Base-by-base conservation (phyloP, 2,888 invertebrate genomes). In the Apeira syringaria region DNA sequence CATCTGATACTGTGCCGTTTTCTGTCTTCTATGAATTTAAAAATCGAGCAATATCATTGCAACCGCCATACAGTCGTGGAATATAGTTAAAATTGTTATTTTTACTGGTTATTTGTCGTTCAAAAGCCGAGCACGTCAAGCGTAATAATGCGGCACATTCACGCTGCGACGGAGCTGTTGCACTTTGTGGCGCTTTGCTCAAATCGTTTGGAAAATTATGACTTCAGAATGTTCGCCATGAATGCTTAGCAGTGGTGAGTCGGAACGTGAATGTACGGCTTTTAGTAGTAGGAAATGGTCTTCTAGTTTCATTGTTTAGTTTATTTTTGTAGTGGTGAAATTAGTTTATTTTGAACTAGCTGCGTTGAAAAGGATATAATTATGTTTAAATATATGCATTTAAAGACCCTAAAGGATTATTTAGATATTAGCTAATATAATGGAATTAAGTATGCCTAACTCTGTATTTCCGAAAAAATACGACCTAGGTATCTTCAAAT, bases 101-200 rank as follows among this genome's bases (percentile, higher is more conserved):
- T 47, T 44, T 37, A 40, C 47, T 28, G 36, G 30, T 35, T 45
- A 47, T 51, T 47, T 41, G 39, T 47, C 39, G 54, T 45, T 50
- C 37, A 46, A 45, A 46, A 43, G 38, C 55, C 20, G 37, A 22
- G 38, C 53, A 54, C 50, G 56, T 57, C 39, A 47, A 36, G 35
- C 35, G 40, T 38, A 47, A 47, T 59, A 56, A 60, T 54, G 47
- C 40, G 44, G 49, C 18, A 34, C 52, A 52, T 50, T 55, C 46
- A 50, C 27, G 40, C 25, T 22, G 32, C 43, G 44, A 34, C 33
- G 36, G 25, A 41, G 37, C 37, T 37, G 34, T 27, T 48, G 43
- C 43, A 44, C 48, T 49, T 49, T 49, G 48, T 41, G 44, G 32
- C 37, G 40, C 43, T 39, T 32, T 32, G 33, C 43, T 44, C 36